phyloP scores from a whole-genome alignment of 2,113 vertebrate genomes.

The Brachionichthys hirsutus region DNA sequence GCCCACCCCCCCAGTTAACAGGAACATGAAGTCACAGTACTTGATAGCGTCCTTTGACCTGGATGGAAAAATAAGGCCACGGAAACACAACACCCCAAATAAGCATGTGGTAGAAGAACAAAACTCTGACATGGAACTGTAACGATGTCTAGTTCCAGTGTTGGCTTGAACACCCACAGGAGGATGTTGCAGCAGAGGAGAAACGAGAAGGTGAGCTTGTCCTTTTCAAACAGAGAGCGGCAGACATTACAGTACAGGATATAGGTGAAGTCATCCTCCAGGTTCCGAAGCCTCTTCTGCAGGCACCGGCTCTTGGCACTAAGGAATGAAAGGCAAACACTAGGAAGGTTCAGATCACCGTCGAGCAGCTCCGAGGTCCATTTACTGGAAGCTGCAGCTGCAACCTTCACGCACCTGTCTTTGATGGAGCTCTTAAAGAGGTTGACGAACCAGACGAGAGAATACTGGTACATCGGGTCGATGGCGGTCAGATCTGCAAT shows the following conservation, averaged over 20 bases:
- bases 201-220: slow-evolving; percentile 88
- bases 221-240: slow-evolving; percentile 91
- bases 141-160: neutral
- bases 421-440: slow-evolving; percentile 85
- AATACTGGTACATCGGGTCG: slow-evolving; percentile 96
- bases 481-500: slow-evolving; percentile 91
- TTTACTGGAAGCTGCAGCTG: too few species aligned
- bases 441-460: slow-evolving; percentile 89
- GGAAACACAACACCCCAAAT: neutral
- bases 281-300: slow-evolving; percentile 78
- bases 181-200: slow-evolving; percentile 85
- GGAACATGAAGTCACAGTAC: slow-evolving; percentile 88
- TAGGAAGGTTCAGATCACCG: too few species aligned
- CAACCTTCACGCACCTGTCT: too few species aligned
- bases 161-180: slow-evolving; percentile 84
- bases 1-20: slow-evolving; percentile 94
- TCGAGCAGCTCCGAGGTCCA: too few species aligned
- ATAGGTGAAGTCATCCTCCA: slow-evolving; percentile 84
- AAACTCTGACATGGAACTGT: neutral
- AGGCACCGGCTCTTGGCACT: slow-evolving; percentile 81
- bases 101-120: neutral
- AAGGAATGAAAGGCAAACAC: slow-evolving; percentile 44
- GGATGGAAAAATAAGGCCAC: neutral
- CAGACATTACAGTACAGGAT: slow-evolving; percentile 91
- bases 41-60: slow-evolving; percentile 88